Conservation (phyloP, 2,888 invertebrate species). For the Stenichneumon culpator region DNA sequence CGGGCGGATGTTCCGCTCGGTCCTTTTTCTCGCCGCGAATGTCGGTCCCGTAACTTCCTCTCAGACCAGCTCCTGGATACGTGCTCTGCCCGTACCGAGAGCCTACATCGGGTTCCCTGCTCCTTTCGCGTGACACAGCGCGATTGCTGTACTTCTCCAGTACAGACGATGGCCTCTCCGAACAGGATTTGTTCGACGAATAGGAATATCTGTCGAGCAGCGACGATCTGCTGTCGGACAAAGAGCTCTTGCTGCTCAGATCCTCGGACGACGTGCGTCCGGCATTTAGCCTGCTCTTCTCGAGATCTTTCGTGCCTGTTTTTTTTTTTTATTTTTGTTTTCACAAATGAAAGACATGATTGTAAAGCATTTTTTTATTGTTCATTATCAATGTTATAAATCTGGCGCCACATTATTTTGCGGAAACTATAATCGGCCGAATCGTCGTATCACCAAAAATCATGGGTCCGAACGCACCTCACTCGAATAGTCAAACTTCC, state of each 20-base stretch:
- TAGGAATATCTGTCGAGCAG: conserved; percentile 80
- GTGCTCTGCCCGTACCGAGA: conserved; percentile 79
- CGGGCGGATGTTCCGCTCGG: conserved; percentile 83
- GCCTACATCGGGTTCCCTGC: conserved; percentile 78
- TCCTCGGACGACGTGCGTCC: conserved; percentile 74
- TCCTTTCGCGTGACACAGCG: conserved; percentile 78
- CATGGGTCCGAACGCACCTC: too few species aligned
- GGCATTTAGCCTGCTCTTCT: conserved; percentile 78
- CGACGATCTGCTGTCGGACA: conserved; percentile 78
- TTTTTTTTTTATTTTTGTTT: not conserved
- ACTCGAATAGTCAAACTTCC: too few species aligned
- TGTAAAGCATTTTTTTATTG: conserved; percentile 32
- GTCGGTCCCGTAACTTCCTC: conserved; percentile 77
- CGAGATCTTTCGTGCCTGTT: conserved; percentile 78
- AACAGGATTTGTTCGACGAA: conserved; percentile 74
- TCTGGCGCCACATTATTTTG: too few species aligned
- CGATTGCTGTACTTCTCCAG: conserved; percentile 80
- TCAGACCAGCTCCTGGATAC: conserved; percentile 78
- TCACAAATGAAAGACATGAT: not conserved
- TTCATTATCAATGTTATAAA: not conserved
- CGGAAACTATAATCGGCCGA: too few species aligned
- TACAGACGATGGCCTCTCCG: conserved; percentile 80
- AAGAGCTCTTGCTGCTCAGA: conserved; percentile 77
- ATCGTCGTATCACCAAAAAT: too few species aligned
- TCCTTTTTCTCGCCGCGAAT: conserved; percentile 83